These are phyloP conservation scores for Eulemur albifrons DNA, from an alignment of 2,797 vertebrate genomes.

Conservation along the genomic window DNA sequence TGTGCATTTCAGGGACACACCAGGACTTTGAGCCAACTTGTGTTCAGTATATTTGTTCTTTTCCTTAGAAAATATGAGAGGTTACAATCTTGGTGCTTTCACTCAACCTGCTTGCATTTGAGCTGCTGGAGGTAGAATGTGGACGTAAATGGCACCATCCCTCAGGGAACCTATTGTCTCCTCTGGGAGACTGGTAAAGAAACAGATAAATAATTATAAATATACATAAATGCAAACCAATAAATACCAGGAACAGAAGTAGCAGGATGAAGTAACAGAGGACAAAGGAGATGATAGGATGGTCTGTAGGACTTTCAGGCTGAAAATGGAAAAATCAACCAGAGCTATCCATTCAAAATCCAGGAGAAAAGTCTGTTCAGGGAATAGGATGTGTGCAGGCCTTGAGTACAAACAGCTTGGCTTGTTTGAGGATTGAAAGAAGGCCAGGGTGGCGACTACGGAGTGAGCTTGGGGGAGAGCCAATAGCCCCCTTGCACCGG, in stretches of 20 bases:
- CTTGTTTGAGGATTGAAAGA: background rate
- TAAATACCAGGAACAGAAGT: background rate
- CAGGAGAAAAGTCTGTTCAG: background rate
- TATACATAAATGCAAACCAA: background rate
- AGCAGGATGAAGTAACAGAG: background rate
- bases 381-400: accelerated
- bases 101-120: background rate
- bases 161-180: background rate
- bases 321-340: background rate
- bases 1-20: background rate
- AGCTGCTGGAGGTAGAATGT: background rate
- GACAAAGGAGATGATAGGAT: background rate
- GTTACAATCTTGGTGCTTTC: background rate
- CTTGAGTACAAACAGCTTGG: background rate
- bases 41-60: background rate
- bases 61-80: background rate
- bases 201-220: background rate
- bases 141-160: background rate
- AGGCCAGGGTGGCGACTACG: background rate
- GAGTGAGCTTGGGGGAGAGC: background rate
- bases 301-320: background rate
- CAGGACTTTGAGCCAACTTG: background rate
- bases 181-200: background rate
- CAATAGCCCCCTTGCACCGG: background rate
- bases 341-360: background rate